Conservation (phyloP, 2,113 vertebrate species). For the Puffinus mauretanicus region DNA sequence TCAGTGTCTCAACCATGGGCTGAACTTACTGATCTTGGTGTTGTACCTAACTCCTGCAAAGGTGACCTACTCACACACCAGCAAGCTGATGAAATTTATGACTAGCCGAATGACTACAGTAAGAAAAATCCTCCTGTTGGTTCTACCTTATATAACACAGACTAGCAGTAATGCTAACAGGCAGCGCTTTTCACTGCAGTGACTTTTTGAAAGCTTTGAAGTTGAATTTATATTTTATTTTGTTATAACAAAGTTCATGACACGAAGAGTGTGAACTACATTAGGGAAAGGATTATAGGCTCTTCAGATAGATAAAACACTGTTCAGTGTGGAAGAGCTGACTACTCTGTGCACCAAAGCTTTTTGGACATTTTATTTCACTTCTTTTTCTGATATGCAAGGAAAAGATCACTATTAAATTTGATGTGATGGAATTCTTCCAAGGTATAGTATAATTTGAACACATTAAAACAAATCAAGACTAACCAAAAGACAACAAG, state of each 20-base stretch:
- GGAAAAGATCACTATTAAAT: background rate
- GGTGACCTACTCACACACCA: background rate
- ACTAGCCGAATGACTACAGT: background rate
- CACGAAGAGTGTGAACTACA: background rate
- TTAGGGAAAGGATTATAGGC: background rate
- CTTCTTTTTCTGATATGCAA: background rate
- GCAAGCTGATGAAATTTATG: background rate
- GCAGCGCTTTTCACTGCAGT: background rate
- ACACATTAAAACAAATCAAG: slow-evolving; percentile 49
- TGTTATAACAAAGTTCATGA: background rate
- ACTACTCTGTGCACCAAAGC: background rate
- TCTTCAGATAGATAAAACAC: background rate
- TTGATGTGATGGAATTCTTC: background rate
- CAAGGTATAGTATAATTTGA: background rate
- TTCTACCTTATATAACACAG: background rate
- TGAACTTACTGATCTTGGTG: background rate
- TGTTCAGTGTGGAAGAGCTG: background rate
- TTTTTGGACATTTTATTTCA: background rate
- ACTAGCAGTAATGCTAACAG: background rate
- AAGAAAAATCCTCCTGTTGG: background rate
- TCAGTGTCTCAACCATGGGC: background rate
- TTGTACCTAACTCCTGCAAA: background rate
- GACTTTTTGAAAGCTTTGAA: background rate
- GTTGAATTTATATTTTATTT: background rate
- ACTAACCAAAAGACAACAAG: slow-evolving; percentile 35